A percentile compares a stretch with the other conserved stretches of the same genome.
phyloP scores from a whole-genome alignment of 2,888 invertebrate genomes.

The Notodonta dromedarius region DNA sequence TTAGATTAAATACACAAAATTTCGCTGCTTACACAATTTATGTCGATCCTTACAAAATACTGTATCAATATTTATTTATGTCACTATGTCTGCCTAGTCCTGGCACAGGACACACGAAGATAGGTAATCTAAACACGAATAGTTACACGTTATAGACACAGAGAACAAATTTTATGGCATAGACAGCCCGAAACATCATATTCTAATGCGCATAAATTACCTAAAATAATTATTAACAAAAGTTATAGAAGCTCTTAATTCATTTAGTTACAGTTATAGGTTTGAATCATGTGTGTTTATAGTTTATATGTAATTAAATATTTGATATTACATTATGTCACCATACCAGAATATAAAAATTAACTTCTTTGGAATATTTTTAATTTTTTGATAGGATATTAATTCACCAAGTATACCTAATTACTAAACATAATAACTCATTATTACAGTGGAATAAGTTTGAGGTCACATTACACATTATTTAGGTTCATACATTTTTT shows the following conservation, averaged over 20 bases:
- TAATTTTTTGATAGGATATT: conserved; percentile 27
- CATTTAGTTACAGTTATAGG: conserved; percentile 3
- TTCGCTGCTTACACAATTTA: conserved; percentile 22
- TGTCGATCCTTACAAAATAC: conserved; percentile 17
- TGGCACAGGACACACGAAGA: background rate
- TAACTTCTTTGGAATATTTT: conserved; percentile 51
- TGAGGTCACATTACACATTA: background rate
- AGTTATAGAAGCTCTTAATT: conserved; percentile 24
- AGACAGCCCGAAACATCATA: conserved; percentile 37
- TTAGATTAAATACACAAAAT: background rate
- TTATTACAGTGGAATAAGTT: conserved; percentile 4
- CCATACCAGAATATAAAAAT: conserved; percentile 19
- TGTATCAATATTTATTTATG: conserved; percentile 9
- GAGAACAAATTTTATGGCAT: conserved; percentile 31
- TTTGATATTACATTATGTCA: conserved; percentile 25
- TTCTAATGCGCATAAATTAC: conserved; percentile 46
- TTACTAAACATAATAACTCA: conserved; percentile 12
- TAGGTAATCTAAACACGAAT: conserved; percentile 11
- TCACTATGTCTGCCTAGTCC: background rate
- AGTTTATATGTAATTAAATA: conserved; percentile 15
- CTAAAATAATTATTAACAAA: conserved; percentile 43
- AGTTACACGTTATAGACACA: conserved; percentile 28
- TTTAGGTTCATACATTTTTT: background rate
- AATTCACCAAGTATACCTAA: conserved; percentile 18
- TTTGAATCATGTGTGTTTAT: conserved; percentile 13